Evolutionary conservation across 2,113 vertebrate genomes (phyloP), one percentile per base, ranked within the genome.

Genomic region (Garra rufa): DNA sequence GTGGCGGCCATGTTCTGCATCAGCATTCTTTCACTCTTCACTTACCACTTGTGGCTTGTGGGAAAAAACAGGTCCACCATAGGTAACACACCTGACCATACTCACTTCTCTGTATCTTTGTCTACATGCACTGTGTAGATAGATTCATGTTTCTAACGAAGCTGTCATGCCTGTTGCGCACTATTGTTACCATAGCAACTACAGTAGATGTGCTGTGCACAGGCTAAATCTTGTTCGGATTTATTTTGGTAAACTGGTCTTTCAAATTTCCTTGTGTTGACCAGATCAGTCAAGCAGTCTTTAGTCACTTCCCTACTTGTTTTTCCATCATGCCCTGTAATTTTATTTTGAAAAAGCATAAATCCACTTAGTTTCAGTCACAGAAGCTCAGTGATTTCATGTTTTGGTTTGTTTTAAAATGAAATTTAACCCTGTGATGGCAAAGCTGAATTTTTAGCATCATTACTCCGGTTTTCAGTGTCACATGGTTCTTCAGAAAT

Each of bases 1-100:
- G 98, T 99, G 94, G 97, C 97, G 76, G 95, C 97, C 59, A 96
- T 99, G 94, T 99, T 99, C 94, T 98, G 97, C 86, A 95, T 99
- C 95, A 99, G 98, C 88, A 94, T 99, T 71, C 85, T 98, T 89
- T 99, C 97, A 15, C 95, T 99, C 48, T 96, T 99, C 88, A 96
- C 96, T 91, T 99, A 99, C 92, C 98, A 99, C 88, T 95, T 98
- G 85, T 99, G 98, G 98, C 96, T 99, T 1, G 96, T 99, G 85
- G 96, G 94, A 79, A 99, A 97, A 95, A 99, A 99, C 91, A 94
- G 97, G 88, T 99, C 98, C 76, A 99, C 98, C 21, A 98, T 99
- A 95, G 98, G 98, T 98, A 93, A 93, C 90, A 75, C 87, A 63
- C 67, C 46, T 9, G 43, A 63, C 59, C 65, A 21, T 73, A 43